A percentile compares a stretch with the other conserved stretches of the same genome.
Evolutionary conservation across 2,797 vertebrate genomes (phyloP).

Genomic region (Sebastes vulpes): DNA sequence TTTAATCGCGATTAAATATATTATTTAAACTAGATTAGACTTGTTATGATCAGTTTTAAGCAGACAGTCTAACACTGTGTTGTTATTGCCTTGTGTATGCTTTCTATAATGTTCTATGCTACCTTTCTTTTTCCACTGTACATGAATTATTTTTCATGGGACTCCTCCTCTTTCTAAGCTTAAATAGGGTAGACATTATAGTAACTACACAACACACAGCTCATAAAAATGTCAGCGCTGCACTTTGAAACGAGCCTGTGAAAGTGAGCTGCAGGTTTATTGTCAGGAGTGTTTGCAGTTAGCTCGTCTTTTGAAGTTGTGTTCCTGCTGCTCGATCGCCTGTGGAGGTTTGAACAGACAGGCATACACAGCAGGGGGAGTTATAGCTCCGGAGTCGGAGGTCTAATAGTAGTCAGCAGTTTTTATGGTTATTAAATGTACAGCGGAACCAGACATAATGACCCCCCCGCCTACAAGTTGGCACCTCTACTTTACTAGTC

Average conservation of each 20-base stretch:
- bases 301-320: conserved; percentile 66
- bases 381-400: conserved; percentile 21
- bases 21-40: not conserved
- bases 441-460: conserved; percentile 60
- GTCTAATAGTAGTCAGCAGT: conserved; percentile 61
- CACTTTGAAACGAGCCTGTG: conserved; percentile 42
- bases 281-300: conserved; percentile 49
- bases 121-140: not conserved
- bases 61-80: not conserved
- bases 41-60: not conserved
- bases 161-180: not conserved
- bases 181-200: not conserved
- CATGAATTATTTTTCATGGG: not conserved
- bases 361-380: conserved; percentile 9
- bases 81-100: not conserved
- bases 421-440: conserved; percentile 71
- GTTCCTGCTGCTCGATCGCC: conserved; percentile 70
- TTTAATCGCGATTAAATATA: too few relatives aligned
- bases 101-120: too few relatives aligned
- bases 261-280: conserved; percentile 49
- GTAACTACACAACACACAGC: not conserved
- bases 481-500: conserved; percentile 32
- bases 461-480: conserved; percentile 29
- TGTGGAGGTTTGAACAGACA: conserved; percentile 14
- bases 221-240: conserved; percentile 22